Evolutionary conservation across 2,797 vertebrate genomes (phyloP).

Genomic region (Okamejei kenojei): DNA sequence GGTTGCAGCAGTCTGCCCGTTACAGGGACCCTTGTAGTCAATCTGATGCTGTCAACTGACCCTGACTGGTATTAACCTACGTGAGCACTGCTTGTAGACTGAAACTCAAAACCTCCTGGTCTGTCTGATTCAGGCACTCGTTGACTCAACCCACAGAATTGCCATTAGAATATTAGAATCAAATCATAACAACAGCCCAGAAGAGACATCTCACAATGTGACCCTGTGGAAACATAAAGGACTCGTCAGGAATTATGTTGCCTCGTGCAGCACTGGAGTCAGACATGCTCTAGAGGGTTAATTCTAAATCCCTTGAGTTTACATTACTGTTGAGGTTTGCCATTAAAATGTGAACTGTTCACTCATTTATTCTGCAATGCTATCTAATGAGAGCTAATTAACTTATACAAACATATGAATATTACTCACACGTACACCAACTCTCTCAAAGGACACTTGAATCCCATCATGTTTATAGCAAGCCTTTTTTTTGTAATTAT

Average conservation of each 20-base stretch:
- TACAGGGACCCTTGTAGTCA: not conserved
- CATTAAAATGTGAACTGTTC: not conserved
- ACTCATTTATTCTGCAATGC: constrained; percentile 19
- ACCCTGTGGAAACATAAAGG: not conserved
- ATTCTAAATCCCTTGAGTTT: not conserved
- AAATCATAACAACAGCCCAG: not conserved
- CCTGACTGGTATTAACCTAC: not conserved
- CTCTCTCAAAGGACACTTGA: constrained; percentile 30
- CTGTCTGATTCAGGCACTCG: not conserved
- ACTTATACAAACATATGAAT: constrained; percentile 35
- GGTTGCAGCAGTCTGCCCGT: not conserved
- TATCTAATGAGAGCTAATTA: constrained; percentile 35
- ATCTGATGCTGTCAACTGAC: not conserved
- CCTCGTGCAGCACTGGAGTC: not conserved
- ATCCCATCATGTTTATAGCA: constrained; percentile 33
- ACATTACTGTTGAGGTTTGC: not conserved
- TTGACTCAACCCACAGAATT: not conserved
- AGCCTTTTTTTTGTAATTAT: constrained; percentile 29
- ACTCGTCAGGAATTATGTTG: not conserved
- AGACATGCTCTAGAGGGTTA: not conserved
- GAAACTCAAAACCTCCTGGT: not conserved
- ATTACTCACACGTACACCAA: not conserved
- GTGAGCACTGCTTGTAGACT: not conserved
- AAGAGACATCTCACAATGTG: not conserved
- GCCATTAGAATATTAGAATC: not conserved